A percentile compares a stretch with the other conserved stretches of the same genome.
These are phyloP conservation scores for Pogoniulus pusillus DNA, from an alignment of 2,797 vertebrate species.

Conservation along the genomic window DNA sequence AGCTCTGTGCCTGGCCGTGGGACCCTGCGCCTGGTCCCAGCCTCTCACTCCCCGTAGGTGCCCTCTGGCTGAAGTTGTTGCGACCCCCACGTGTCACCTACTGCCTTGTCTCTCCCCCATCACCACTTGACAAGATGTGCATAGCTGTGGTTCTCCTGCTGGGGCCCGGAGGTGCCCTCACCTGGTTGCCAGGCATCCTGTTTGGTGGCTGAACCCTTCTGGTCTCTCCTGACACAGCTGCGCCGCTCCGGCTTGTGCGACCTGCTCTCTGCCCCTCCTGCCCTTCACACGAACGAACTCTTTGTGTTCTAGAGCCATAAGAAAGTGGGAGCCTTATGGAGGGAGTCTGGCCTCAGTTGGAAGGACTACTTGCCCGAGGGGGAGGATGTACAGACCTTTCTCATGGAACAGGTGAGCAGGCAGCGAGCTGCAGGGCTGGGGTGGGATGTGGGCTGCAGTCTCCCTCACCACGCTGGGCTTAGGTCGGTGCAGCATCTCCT, in stretches of 20 bases:
- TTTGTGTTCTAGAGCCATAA: conserved; percentile 92
- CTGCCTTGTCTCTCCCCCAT: background rate
- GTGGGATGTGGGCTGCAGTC: too few relatives aligned
- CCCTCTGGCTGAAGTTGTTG: background rate
- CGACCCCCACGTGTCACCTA: background rate
- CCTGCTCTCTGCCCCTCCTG: background rate
- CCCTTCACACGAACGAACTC: background rate
- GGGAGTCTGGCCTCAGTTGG: conserved; percentile 90
- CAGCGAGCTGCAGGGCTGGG: background rate
- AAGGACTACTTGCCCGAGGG: conserved; percentile 89
- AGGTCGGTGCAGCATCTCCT: background rate
- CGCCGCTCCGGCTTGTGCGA: background rate
- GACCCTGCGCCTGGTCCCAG: background rate
- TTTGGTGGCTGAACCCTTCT: background rate
- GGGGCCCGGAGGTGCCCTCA: background rate
- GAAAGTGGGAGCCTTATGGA: conserved; percentile 94
- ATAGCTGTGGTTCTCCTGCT: background rate
- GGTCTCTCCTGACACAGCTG: conserved; percentile 29
- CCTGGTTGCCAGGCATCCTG: background rate
- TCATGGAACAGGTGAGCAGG: conserved; percentile 86
- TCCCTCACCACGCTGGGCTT: background rate
- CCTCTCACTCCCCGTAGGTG: background rate
- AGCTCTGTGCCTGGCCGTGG: background rate
- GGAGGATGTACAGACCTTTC: conserved; percentile 90
- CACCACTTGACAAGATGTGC: background rate